Percentiles rank a stretch among this genome's conserved stretches.
Conservation (phyloP, 2,797 vertebrate genomes). For the Luscinia luscinia region DNA sequence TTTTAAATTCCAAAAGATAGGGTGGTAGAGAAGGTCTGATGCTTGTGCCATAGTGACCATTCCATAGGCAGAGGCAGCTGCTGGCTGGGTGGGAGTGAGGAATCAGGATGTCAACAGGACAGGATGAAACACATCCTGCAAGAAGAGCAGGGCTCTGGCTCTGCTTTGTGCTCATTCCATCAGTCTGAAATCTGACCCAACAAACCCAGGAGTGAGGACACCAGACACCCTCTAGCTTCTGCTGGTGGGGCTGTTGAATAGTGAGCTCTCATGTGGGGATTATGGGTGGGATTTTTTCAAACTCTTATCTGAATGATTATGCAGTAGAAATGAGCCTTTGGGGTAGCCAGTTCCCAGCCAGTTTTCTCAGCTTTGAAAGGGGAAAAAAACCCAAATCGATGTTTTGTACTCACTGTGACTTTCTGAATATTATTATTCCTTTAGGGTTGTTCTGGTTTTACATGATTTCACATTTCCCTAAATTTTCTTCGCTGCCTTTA, state of each 20-base stretch:
- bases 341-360: background rate
- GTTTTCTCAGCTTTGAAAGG: background rate
- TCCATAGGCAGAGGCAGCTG: background rate
- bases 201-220: background rate
- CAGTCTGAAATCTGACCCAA: background rate
- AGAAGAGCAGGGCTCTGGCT: background rate
- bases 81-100: background rate
- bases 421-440: conserved; percentile 27
- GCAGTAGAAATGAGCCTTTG: background rate
- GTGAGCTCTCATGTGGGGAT: background rate
- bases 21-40: background rate
- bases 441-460: conserved; percentile 40
- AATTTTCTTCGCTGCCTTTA: background rate
- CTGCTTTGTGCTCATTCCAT: background rate
- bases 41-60: background rate
- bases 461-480: conserved; percentile 19
- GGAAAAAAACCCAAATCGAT: background rate
- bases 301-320: background rate
- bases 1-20: background rate
- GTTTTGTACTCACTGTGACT: conserved; percentile 6
- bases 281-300: background rate
- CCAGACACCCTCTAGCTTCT: background rate
- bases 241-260: background rate
- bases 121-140: background rate
- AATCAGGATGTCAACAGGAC: background rate